These are phyloP conservation scores for Falco punctatus DNA, from an alignment of 2,113 vertebrate genomes.

Conservation along the genomic window DNA sequence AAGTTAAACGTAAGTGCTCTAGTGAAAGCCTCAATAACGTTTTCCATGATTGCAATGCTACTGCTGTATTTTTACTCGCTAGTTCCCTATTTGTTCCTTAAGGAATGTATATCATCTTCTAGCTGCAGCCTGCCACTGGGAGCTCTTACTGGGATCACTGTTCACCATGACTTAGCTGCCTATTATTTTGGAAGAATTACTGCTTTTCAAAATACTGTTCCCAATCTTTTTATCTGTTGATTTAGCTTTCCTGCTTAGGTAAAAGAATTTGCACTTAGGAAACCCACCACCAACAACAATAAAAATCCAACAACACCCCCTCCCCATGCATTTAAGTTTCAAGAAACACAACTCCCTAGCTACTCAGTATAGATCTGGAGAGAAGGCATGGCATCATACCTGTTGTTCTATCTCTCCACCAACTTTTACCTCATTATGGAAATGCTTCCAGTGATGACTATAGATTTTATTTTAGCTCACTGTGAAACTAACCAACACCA, in stretches of 20 bases:
- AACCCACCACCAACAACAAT: fast-evolving
- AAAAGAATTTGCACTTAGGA: background rate
- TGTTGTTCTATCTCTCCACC: background rate
- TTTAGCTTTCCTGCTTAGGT: background rate
- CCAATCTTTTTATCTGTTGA: background rate
- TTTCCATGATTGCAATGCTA: background rate
- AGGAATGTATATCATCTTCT: background rate
- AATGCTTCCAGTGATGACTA: background rate
- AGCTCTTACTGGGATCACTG: background rate
- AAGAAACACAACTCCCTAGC: background rate
- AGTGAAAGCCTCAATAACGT: background rate
- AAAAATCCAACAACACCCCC: fast-evolving
- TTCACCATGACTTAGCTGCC: background rate
- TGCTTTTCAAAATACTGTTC: background rate
- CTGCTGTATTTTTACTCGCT: background rate
- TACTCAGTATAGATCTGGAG: background rate
- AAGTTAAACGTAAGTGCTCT: background rate
- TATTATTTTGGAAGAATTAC: background rate
- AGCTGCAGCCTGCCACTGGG: background rate
- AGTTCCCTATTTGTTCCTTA: background rate
- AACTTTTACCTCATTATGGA: background rate
- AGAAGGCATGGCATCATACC: background rate
- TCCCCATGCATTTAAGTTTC: fast-evolving
- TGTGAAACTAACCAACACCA: background rate
- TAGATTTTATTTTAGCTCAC: background rate